Conservation (phyloP, 2,888 invertebrate genomes). For the Lacanobia wlatinum region DNA sequence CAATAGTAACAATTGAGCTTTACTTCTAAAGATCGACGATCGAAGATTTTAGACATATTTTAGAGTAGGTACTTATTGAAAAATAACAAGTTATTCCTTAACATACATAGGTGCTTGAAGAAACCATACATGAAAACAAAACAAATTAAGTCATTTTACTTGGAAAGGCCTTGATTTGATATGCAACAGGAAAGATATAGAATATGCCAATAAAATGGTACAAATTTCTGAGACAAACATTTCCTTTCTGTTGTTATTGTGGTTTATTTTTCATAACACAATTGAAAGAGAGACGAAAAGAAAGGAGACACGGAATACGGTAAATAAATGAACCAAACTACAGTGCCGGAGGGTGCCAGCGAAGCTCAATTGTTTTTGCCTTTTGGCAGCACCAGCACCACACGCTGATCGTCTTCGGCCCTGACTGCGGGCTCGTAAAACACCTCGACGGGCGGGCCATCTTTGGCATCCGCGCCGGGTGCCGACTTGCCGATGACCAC, state of each 20-base stretch:
- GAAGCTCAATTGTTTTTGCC: neutral
- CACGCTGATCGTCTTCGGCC: no score
- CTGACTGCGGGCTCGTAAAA: no score
- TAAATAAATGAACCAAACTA: neutral
- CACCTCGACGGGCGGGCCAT: no score
- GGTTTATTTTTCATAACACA: conserved; percentile 7
- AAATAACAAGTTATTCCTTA: neutral
- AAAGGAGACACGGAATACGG: neutral
- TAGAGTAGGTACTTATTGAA: no score
- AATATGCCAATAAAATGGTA: neutral
- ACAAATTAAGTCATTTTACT: neutral
- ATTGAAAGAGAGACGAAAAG: neutral
- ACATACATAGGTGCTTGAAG: neutral
- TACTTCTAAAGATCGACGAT: neutral
- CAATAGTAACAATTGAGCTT: neutral
- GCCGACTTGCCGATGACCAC: neutral
- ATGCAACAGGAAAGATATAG: conserved; percentile 11
- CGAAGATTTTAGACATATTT: neutral
- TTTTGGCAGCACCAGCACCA: neutral
- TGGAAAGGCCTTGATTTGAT: conserved; percentile 4
- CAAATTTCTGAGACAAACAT: neutral
- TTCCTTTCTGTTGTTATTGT: neutral
- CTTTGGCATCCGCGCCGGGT: neutral
- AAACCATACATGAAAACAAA: neutral
- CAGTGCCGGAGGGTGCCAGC: neutral